A percentile compares a stretch with the other conserved stretches of the same genome.
These are phyloP conservation scores for Eudyptes chrysolophus DNA, from an alignment of 2,113 vertebrate genomes.

Conservation along the genomic window DNA sequence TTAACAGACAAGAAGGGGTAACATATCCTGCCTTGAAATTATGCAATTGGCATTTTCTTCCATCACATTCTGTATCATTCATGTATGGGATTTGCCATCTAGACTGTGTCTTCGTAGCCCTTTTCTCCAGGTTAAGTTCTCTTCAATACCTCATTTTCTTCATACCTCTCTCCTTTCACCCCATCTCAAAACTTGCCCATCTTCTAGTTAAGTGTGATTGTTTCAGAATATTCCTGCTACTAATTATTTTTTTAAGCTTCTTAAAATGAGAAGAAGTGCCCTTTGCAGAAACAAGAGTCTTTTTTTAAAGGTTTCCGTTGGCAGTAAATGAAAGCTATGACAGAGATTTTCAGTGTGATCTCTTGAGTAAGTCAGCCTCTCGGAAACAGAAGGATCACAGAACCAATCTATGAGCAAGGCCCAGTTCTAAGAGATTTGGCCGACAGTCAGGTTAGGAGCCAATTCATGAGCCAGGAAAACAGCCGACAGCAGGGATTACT, in stretches of 20 bases:
- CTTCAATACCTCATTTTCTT: not conserved
- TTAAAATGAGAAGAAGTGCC: not conserved
- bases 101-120: not conserved
- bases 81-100: not conserved
- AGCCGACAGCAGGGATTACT: constrained; percentile 27
- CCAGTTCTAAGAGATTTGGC: not conserved
- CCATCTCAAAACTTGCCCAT: not conserved
- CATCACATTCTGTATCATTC: not conserved
- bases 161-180: not conserved
- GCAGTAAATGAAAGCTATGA: not conserved
- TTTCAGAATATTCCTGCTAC: not conserved
- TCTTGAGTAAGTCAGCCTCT: not conserved
- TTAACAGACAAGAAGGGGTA: not conserved
- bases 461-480: not conserved
- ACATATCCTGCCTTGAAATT: not conserved
- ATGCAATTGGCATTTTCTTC: not conserved
- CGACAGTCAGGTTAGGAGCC: not conserved
- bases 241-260: not conserved
- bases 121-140: not conserved
- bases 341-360: not conserved
- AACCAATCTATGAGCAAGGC: not conserved
- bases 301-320: not conserved
- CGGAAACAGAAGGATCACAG: not conserved
- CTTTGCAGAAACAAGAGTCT: not conserved
- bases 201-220: not conserved